phyloP scores from a whole-genome alignment of 2,113 vertebrate species.

The Brachyhypopomus gauderio region DNA sequence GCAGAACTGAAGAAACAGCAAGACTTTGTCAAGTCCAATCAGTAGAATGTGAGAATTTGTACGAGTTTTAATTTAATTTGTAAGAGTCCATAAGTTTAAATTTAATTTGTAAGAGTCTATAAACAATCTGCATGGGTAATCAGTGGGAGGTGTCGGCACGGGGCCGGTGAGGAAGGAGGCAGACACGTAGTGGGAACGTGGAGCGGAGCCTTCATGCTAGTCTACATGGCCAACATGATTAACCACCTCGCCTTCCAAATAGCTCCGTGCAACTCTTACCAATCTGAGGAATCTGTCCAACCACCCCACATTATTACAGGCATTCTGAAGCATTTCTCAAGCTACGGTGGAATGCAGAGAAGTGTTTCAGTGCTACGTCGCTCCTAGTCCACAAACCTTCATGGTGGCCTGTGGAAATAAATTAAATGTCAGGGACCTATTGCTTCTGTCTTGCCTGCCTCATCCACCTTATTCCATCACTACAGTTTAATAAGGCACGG shows the following conservation, averaged over 20 bases:
- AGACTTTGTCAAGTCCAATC: no score
- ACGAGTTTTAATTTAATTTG: no score
- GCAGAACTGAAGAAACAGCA: no score
- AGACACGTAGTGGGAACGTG: no score
- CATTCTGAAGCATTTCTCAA: not conserved
- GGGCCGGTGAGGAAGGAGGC: no score
- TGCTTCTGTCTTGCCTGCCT: not conserved
- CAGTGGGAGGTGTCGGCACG: no score
- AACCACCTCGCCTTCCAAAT: not conserved
- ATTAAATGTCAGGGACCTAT: slow-evolving; percentile 5
- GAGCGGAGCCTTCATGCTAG: not conserved
- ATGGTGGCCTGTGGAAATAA: not conserved
- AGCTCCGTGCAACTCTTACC: no score
- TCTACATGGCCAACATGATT: not conserved
- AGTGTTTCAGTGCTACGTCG: not conserved
- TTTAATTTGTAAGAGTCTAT: no score
- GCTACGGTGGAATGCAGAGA: not conserved
- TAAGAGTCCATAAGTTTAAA: no score
- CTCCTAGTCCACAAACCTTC: not conserved
- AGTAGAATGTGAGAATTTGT: no score
- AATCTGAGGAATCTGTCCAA: not conserved
- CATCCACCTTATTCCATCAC: not conserved
- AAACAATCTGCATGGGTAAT: no score
- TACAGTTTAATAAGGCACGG: not conserved
- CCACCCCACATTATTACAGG: not conserved